Percentiles rank a stretch among this genome's conserved stretches.
phyloP scores from a whole-genome alignment of 1,140 invertebrate species.

The Phenacoccus solenopsis region DNA sequence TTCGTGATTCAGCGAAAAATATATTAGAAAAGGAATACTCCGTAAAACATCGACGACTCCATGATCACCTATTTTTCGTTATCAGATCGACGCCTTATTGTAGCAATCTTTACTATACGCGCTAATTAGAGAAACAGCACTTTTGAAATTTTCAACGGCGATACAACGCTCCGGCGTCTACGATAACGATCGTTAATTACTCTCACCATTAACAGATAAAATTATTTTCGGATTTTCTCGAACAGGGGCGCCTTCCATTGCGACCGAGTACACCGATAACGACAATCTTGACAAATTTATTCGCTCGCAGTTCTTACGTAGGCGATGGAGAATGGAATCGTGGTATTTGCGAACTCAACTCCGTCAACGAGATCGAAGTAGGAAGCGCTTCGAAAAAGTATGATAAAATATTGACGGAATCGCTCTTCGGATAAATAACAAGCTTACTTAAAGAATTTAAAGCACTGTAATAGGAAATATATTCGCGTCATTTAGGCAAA shows the following conservation, averaged over 20 bases:
- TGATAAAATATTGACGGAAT: background rate
- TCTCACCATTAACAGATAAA: background rate
- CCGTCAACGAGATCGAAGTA: background rate
- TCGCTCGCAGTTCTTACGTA: too few species aligned
- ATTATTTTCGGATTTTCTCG: background rate
- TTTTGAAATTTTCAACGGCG: background rate
- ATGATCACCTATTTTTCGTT: too few species aligned
- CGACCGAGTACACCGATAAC: background rate
- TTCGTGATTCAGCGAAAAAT: too few species aligned
- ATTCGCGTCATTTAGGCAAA: too few species aligned
- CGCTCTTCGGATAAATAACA: background rate
- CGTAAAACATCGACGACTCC: background rate
- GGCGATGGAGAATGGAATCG: background rate
- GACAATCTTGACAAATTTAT: background rate
- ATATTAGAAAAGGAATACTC: too few species aligned
- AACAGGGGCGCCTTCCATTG: too few species aligned
- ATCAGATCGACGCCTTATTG: too few species aligned
- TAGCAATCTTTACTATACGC: background rate
- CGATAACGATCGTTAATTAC: constrained; percentile 1
- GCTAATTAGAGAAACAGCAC: background rate
- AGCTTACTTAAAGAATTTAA: background rate
- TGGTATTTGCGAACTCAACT: too few species aligned
- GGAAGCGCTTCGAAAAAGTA: background rate
- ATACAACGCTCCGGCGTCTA: too few species aligned
- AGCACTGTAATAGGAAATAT: too few species aligned